Evolutionary conservation across 2,888 invertebrate genomes (phyloP).

Genomic region (Pteria penguin): DNA sequence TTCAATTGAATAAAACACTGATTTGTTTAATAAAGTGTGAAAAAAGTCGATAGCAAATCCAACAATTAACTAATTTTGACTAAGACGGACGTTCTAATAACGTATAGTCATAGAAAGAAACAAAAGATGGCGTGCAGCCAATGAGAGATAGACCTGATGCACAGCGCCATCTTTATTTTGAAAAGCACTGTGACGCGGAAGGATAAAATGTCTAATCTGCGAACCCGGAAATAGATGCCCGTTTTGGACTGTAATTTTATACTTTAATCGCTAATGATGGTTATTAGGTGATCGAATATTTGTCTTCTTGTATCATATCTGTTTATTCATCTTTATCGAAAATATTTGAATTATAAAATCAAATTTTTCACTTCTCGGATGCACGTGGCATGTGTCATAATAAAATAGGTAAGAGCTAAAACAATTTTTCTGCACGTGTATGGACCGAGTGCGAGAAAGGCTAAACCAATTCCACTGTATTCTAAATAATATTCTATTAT

Average conservation of each 20-base stretch:
- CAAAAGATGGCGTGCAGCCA: neutral
- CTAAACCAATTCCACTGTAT: no score
- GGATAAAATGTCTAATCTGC: neutral
- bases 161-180: neutral
- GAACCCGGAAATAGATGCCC: neutral
- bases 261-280: neutral
- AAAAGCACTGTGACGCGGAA: neutral
- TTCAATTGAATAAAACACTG: no score
- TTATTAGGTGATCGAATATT: neutral
- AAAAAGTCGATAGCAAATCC: no score
- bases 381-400: no score
- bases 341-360: neutral
- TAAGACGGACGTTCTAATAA: no score
- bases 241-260: neutral
- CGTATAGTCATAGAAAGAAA: neutral
- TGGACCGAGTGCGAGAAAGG: no score
- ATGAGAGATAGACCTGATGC: neutral
- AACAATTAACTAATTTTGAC: no score
- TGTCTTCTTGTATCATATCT: neutral
- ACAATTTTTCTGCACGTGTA: no score
- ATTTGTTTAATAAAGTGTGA: no score
- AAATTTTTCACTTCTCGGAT: neutral
- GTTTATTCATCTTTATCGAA: neutral
- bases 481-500: no score
- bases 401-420: no score